Evolutionary conservation across 2,113 vertebrate genomes (phyloP), one percentile per base, ranked within the genome.

Genomic region (Perca schrenkii): DNA sequence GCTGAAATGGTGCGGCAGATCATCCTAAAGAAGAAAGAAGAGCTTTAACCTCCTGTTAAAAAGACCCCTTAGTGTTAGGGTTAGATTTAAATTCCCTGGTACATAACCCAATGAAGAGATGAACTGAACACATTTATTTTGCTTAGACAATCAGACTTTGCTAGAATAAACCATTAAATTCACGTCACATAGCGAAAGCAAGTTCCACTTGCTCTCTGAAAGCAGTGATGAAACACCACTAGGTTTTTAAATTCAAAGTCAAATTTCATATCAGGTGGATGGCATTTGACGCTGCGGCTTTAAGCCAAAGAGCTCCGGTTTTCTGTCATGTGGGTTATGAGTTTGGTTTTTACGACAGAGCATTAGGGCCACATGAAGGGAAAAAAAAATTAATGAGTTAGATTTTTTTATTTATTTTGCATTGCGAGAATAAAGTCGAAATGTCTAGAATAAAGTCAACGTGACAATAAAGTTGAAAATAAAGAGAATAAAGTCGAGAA

Each of bases 11-110:
- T 99, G 77, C 96, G 97, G 57, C 96, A 98, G 90, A 96, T 99
- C 58, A 99, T 99, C 91, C 82, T 99, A 74, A 97, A 95, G 94
- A 97, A 96, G 83, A 97, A 97, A 88, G 97, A 97, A 53, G 98
- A 99, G 87, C 95, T 99, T 79, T 99, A 94, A 87, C 69, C 21
- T 19, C 1, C 25, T 0, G 16, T 50, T 49, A n/a, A 16, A 43
- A 34, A 21, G 15, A 4, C 21, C 22, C 12, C 16, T 40, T 7
- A 43, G 25, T 40, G 25, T 31, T 56, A 19, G 57, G 10, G 6
- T n/a, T 47, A 31, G 11, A 57, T 31, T 63, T 34, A n/a, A 25
- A 40, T 25, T 3, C 25, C 8, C 40, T 40, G 40, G 8, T 40
- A 10, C 40, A 10, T 40, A 40, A 40, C 40, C 40, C 40, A 40